These are phyloP conservation scores for Typhlichthys subterraneus DNA, from an alignment of 2,797 vertebrate species.

Conservation along the genomic window DNA sequence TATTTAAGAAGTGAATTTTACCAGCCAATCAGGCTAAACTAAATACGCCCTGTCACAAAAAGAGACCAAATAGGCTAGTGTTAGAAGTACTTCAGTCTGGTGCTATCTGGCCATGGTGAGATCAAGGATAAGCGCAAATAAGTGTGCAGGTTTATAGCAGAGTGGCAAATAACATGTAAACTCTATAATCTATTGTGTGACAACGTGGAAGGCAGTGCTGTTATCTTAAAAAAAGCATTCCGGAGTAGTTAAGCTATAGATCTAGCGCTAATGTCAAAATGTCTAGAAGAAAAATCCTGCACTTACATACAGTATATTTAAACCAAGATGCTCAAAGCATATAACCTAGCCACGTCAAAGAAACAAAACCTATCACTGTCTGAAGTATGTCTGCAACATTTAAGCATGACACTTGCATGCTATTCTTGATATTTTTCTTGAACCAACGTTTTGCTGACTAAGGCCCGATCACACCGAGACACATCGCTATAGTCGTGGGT, in stretches of 20 bases:
- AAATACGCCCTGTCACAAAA: too few relatives aligned
- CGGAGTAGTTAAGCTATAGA: conserved; percentile 1
- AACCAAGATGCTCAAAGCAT: conserved; percentile 14
- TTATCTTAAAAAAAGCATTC: conserved; percentile 3
- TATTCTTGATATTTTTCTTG: conserved; percentile 16
- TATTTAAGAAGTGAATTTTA: too few relatives aligned
- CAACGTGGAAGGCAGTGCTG: conserved; percentile 20
- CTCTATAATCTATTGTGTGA: conserved; percentile 3
- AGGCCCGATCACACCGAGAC: too few relatives aligned
- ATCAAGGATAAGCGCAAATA: too few relatives aligned
- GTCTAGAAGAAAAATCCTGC: not conserved
- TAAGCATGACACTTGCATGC: conserved; percentile 14
- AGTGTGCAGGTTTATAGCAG: too few relatives aligned
- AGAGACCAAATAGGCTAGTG: too few relatives aligned
- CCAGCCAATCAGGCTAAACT: too few relatives aligned
- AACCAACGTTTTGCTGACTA: too few relatives aligned
- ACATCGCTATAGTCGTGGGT: too few relatives aligned
- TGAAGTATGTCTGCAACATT: conserved; percentile 39
- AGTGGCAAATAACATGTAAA: too few relatives aligned
- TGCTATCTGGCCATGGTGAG: too few relatives aligned
- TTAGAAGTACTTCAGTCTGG: too few relatives aligned
- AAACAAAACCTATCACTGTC: conserved; percentile 45
- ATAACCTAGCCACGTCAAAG: conserved; percentile 6
- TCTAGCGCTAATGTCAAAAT: not conserved
- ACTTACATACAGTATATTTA: conserved; percentile 16